Conservation (phyloP, 2,797 vertebrate genomes). For the Eulemur rubriventer region DNA sequence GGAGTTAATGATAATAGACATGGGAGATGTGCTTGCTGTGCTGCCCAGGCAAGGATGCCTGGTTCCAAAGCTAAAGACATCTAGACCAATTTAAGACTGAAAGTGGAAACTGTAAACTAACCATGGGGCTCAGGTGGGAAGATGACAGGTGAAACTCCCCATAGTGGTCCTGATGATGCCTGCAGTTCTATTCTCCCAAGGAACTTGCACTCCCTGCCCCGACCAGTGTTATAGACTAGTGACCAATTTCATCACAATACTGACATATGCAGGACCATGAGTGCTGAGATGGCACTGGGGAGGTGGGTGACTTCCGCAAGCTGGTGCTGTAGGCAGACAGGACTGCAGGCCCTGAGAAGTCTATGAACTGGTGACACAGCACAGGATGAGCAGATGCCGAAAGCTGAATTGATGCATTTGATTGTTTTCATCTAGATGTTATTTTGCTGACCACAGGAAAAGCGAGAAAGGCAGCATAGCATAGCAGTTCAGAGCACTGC, state of each 20-base stretch:
- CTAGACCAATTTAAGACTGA: not conserved
- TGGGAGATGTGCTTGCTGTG: not conserved
- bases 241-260: not conserved
- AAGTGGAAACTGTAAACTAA: slow-evolving; percentile 16
- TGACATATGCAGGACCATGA: not conserved
- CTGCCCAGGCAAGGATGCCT: not conserved
- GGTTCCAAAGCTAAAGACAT: not conserved
- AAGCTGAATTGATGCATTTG: not conserved
- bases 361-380: not conserved
- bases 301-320: not conserved
- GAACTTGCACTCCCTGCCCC: not conserved
- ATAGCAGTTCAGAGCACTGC: not conserved
- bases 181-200: not conserved
- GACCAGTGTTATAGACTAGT: not conserved
- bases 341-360: not conserved
- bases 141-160: not conserved
- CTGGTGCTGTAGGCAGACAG: not conserved
- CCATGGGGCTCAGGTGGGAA: not conserved
- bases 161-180: not conserved
- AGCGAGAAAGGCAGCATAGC: accelerated
- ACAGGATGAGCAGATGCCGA: not conserved
- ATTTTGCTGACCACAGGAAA: not conserved
- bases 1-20: not conserved
- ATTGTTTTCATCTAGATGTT: not conserved
- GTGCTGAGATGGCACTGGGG: not conserved